phyloP scores from a whole-genome alignment of 2,888 invertebrate species.

The Xanthia togata region DNA sequence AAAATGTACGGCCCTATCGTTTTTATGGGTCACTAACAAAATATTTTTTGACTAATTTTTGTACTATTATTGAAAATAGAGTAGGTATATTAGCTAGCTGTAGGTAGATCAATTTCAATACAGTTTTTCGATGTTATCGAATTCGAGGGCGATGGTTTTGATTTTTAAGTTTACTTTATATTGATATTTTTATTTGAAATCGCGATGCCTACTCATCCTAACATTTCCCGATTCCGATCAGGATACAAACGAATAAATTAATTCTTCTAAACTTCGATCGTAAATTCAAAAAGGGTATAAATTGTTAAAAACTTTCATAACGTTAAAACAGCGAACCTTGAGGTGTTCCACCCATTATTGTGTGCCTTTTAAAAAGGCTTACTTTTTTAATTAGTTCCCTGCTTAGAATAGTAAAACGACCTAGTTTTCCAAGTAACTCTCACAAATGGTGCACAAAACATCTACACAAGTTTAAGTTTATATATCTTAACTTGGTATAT shows the following conservation, averaged over 20 bases:
- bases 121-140: background rate
- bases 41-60: background rate
- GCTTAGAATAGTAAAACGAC: conserved; percentile 32
- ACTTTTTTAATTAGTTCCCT: conserved; percentile 54
- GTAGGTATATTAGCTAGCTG: background rate
- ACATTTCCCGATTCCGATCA: conserved; percentile 12
- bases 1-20: background rate
- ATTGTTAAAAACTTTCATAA: conserved; percentile 42
- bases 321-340: conserved; percentile 36
- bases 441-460: conserved; percentile 27
- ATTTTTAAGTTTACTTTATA: background rate
- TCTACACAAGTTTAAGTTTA: background rate
- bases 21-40: conserved; percentile 1
- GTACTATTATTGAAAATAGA: background rate
- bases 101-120: background rate
- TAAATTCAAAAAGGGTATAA: conserved; percentile 14
- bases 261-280: conserved; percentile 18
- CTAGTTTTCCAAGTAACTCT: conserved; percentile 42
- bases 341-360: conserved; percentile 31
- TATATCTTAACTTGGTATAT: background rate
- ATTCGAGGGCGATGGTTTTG: background rate
- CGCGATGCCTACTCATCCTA: background rate
- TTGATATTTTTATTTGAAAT: background rate
- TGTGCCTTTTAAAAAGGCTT: conserved; percentile 30
- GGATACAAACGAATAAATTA: conserved; percentile 36